Conservation (phyloP, 2,888 invertebrate species). For the Prenolepis imparis region DNA sequence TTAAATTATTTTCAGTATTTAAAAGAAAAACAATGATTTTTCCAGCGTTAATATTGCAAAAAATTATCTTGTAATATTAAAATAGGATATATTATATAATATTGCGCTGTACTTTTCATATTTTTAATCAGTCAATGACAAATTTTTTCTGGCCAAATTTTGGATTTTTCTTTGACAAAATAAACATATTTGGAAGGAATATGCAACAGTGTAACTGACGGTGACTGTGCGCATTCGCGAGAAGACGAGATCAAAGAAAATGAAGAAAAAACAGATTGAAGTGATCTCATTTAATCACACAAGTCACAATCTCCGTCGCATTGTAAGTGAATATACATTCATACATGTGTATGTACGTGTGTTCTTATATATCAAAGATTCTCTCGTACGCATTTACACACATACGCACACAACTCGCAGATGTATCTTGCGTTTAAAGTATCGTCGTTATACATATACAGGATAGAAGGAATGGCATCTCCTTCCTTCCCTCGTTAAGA, state of each 20-base stretch:
- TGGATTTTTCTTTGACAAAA: neutral
- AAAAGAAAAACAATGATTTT: neutral
- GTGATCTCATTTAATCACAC: slow-evolving; percentile 11
- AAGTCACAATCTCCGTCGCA: slow-evolving; percentile 16
- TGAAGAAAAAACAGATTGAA: slow-evolving; percentile 1
- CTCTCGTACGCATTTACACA: neutral
- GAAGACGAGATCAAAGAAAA: slow-evolving; percentile 20
- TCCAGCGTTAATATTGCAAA: neutral
- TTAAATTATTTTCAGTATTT: neutral
- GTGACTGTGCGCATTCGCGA: neutral
- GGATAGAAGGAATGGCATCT: slow-evolving; percentile 1
- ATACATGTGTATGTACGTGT: neutral
- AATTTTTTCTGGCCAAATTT: neutral
- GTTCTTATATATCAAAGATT: slow-evolving; percentile 14
- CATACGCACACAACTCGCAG: neutral
- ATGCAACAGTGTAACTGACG: neutral
- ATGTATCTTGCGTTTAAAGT: neutral
- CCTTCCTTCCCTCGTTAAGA: slow-evolving; percentile 13
- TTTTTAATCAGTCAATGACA: neutral
- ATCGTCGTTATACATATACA: neutral
- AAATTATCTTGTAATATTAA: neutral
- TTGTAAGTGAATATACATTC: slow-evolving; percentile 12
- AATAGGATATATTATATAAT: neutral
- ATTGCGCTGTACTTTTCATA: neutral
- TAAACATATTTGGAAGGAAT: neutral